These are phyloP conservation scores for Popillia japonica DNA, from an alignment of 1,140 invertebrate species.

Conservation along the genomic window DNA sequence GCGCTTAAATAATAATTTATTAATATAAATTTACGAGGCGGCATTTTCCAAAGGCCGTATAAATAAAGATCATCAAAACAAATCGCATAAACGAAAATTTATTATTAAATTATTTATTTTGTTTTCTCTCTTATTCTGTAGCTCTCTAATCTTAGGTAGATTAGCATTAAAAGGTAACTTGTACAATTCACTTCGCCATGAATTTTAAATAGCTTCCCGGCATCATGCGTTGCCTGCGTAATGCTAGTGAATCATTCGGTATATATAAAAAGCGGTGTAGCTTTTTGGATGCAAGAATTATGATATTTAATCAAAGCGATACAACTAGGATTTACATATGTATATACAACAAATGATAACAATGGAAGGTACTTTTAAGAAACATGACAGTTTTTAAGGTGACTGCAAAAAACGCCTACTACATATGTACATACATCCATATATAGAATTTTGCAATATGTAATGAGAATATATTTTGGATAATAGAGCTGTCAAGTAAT, in stretches of 20 bases:
- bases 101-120: not conserved
- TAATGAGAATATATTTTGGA: too few relatives aligned
- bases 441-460: not conserved
- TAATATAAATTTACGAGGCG: not conserved
- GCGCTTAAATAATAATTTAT: not conserved
- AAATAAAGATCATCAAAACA: not conserved
- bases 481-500: too few relatives aligned
- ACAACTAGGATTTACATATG: not conserved
- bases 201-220: slow-evolving; percentile 2
- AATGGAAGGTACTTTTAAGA: too few relatives aligned
- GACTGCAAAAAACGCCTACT: not conserved
- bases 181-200: not conserved
- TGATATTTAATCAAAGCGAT: not conserved
- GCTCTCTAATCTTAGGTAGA: too few relatives aligned
- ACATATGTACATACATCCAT: not conserved
- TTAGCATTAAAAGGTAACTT: not conserved
- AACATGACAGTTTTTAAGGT: too few relatives aligned
- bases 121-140: too few relatives aligned
- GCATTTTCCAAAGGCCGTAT: not conserved
- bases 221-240: slow-evolving; percentile 13
- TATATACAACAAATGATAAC: too few relatives aligned
- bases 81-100: not conserved
- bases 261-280: not conserved
- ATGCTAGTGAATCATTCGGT: slow-evolving; percentile 1
- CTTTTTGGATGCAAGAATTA: not conserved